These are phyloP conservation scores for Threskiornis aethiopicus DNA, from an alignment of 2,797 vertebrate genomes.

Conservation along the genomic window DNA sequence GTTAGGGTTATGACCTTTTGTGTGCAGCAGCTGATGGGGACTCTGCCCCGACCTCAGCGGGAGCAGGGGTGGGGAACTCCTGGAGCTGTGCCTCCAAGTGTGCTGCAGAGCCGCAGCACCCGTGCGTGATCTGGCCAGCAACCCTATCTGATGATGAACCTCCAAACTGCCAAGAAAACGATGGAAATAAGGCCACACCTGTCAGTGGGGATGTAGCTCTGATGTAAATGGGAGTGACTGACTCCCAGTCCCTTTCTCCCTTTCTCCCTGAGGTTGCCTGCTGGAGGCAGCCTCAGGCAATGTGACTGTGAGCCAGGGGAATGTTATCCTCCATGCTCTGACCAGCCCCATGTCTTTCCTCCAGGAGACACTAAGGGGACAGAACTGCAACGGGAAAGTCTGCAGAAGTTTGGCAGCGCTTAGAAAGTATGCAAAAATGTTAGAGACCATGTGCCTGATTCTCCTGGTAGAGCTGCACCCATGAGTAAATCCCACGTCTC, in stretches of 20 bases:
- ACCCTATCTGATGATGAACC: background rate
- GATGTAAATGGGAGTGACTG: background rate
- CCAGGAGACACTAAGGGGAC: background rate
- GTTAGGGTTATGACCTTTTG: background rate
- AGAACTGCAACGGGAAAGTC: rapidly evolving
- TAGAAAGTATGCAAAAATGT: background rate
- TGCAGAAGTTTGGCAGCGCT: background rate
- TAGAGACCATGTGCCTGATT: background rate
- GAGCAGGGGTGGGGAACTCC: background rate
- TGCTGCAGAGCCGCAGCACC: rapidly evolving
- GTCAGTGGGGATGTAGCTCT: background rate
- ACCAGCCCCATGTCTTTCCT: background rate
- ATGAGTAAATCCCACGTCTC: background rate
- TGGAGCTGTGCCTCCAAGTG: background rate
- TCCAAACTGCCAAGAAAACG: background rate
- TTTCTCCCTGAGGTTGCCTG: background rate
- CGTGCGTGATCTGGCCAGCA: rapidly evolving
- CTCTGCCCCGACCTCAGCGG: background rate
- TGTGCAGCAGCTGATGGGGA: background rate
- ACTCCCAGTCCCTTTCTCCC: background rate
- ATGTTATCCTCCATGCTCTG: background rate
- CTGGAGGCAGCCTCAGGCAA: background rate
- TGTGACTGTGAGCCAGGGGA: background rate
- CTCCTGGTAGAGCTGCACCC: background rate
- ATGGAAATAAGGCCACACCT: background rate